Conservation (phyloP, 2,113 vertebrate species). For the Neogobius melanostomus region DNA sequence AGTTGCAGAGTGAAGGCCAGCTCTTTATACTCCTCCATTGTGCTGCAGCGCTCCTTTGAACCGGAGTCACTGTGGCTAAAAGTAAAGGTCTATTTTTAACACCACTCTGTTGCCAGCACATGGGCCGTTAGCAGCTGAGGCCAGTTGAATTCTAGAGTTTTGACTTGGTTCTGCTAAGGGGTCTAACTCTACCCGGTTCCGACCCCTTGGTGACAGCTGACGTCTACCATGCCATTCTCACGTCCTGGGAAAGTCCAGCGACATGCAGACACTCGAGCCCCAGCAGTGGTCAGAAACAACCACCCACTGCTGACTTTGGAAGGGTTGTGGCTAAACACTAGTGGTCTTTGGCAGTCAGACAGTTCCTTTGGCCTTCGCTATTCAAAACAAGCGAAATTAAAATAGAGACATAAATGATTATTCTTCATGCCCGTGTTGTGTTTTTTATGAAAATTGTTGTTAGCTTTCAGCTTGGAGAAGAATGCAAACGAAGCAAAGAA, state of each 20-base stretch:
- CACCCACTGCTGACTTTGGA: constrained; percentile 60
- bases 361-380: constrained; percentile 24
- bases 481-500: constrained; percentile 23
- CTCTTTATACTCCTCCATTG: constrained; percentile 52
- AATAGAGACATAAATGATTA: constrained; percentile 44
- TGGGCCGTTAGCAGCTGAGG: constrained; percentile 70
- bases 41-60: constrained; percentile 47
- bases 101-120: constrained; percentile 48
- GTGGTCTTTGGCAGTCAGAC: constrained; percentile 51
- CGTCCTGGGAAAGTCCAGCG: constrained; percentile 62
- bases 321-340: constrained; percentile 49
- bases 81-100: constrained; percentile 76
- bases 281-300: constrained; percentile 43
- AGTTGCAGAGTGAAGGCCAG: constrained; percentile 52
- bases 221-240: constrained; percentile 47
- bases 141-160: constrained; percentile 57
- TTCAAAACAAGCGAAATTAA: constrained; percentile 55
- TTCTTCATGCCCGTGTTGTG: constrained; percentile 31
- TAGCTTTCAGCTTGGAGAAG: constrained; percentile 13
- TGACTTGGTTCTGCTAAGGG: constrained; percentile 29
- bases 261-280: constrained; percentile 56
- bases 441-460: constrained; percentile 24
- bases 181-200: constrained; percentile 31
- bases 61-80: constrained; percentile 54
- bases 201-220: constrained; percentile 71